These are phyloP conservation scores for Pseudoips prasinana DNA, from an alignment of 2,888 invertebrate species.

Conservation along the genomic window DNA sequence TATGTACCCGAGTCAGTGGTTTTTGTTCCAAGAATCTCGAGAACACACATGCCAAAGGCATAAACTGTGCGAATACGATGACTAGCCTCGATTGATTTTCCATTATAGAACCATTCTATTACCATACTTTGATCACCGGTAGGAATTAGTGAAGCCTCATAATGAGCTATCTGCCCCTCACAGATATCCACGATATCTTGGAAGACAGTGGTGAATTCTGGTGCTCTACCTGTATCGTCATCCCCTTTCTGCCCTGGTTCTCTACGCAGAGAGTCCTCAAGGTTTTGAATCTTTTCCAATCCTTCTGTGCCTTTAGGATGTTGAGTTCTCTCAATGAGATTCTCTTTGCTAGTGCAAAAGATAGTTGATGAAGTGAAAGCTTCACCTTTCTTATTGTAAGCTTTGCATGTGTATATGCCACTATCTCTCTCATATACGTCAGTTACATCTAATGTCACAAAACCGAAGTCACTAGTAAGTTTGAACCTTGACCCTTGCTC, in stretches of 20 bases:
- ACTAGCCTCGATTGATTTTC: slow-evolving; percentile 92
- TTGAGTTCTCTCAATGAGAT: slow-evolving; percentile 93
- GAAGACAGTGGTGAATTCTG: slow-evolving; percentile 94
- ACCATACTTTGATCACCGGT: slow-evolving; percentile 96
- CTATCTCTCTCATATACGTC: slow-evolving; percentile 97
- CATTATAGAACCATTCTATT: slow-evolving; percentile 98
- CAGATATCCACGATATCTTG: slow-evolving; percentile 90
- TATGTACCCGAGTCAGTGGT: slow-evolving; percentile 95
- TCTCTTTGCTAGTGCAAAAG: slow-evolving; percentile 90
- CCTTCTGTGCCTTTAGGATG: slow-evolving; percentile 98
- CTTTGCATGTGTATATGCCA: slow-evolving; percentile 96
- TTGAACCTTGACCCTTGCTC: slow-evolving; percentile 95
- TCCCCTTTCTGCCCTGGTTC: slow-evolving; percentile 86
- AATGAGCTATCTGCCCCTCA: slow-evolving; percentile 98
- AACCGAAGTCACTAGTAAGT: slow-evolving; percentile 97
- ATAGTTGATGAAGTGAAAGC: slow-evolving; percentile 96
- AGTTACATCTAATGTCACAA: slow-evolving; percentile 95
- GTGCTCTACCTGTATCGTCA: slow-evolving; percentile 91
- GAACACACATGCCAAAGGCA: slow-evolving; percentile 98
- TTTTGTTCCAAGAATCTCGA: slow-evolving; percentile 97
- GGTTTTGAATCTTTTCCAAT: slow-evolving; percentile 93
- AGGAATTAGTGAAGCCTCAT: slow-evolving; percentile 97
- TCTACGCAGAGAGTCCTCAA: slow-evolving; percentile 92
- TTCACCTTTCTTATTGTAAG: slow-evolving; percentile 93
- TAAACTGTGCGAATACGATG: slow-evolving; percentile 96